Evolutionary conservation across 2,888 invertebrate species (phyloP), one percentile per base, ranked within the genome.

Genomic region (Osmoderma eremita): DNA sequence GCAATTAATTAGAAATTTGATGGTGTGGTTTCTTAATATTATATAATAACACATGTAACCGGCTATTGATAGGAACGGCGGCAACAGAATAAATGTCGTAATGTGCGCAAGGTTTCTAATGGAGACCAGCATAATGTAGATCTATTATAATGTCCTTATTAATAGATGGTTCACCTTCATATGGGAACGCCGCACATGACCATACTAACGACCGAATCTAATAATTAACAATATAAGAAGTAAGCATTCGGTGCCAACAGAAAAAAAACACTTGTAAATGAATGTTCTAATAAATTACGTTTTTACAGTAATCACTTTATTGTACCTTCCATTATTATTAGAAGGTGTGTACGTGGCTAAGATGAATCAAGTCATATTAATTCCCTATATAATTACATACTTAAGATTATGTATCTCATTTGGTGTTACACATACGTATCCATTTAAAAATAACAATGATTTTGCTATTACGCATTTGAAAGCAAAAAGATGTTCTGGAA

Each of bases 1-100:
- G 15, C 53, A 53, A 53, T 53, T 53, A 53, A 53, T 53, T 53
- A 17, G 18, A 53, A 53, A 18, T 53, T 53, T 53, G 53, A 53
- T 53, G 18, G 53, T 38, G 20, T 36, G 38, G 17, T 38, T 53
- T 18, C 38, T 53, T 53, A 53, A 53, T 38, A 17, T 53, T 53
- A 53, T 53, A 53, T 53, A 53, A 53, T 18, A 18, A 39, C 53
- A 53, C 18, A 17, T 38, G 20, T 53, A 20, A 24, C n/a, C 24
- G 30, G 30, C 24, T 22, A 24, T 24, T 24, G 24, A 24, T 50
- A 50, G 24, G 3, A 50, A 24, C 22, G n/a, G 50, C 22, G n/a
- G 30, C 20, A 30, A 20, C 45, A 45, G 17, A 18, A 18, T 17
- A 20, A 48, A 48, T 48, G 48, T 48, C 20, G 30, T 30, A 30